Evolutionary conservation across 2,113 vertebrate species (phyloP).

Genomic region (Melanerpes aurifrons): DNA sequence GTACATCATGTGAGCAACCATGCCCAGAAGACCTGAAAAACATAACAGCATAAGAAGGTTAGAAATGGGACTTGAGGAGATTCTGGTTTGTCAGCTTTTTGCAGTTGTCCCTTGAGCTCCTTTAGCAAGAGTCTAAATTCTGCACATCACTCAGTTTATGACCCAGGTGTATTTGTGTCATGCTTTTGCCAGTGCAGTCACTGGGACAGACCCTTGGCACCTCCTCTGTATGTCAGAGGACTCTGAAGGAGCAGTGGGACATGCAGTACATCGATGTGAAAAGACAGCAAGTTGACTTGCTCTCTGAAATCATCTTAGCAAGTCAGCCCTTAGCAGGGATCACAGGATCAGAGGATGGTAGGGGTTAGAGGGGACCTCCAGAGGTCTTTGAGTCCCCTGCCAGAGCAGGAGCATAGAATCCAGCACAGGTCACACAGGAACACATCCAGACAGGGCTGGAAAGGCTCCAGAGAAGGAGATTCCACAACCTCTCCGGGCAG

Average conservation of each 20-base stretch:
- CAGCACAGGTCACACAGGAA: no score
- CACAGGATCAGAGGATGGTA: no score
- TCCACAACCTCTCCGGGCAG: no score
- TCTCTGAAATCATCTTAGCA: neutral
- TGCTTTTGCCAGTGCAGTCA: neutral
- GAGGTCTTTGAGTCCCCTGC: no score
- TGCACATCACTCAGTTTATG: neutral
- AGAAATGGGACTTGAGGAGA: neutral
- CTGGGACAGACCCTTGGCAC: neutral
- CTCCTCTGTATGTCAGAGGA: neutral
- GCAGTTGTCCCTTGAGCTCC: neutral
- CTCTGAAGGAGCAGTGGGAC: neutral
- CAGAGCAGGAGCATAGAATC: no score
- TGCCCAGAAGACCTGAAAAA: slow-evolving; percentile 90
- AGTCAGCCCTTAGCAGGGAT: neutral
- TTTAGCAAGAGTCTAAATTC: neutral
- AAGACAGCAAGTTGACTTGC: neutral
- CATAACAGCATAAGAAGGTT: neutral
- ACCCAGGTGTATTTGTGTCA: neutral
- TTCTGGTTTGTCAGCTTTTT: neutral
- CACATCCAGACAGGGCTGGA: no score
- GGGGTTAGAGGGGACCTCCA: no score
- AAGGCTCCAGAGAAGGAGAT: no score
- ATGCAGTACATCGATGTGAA: neutral
- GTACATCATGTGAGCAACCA: slow-evolving; percentile 99